Conservation (phyloP, 2,888 invertebrate genomes). For the Drosophila planitibia region DNA sequence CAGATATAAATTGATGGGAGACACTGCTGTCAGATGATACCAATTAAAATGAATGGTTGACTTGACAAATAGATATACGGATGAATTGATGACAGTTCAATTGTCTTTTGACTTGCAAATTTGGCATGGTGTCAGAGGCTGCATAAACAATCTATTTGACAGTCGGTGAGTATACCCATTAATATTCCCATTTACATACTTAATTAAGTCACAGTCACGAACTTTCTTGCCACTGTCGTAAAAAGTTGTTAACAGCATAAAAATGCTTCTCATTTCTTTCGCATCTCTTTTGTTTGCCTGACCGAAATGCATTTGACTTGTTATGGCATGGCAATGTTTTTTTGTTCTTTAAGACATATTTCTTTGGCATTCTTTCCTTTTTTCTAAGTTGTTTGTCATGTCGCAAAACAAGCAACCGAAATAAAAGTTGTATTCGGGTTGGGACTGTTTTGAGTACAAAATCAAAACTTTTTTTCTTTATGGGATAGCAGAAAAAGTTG, state of each 20-base stretch:
- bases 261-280: conserved; percentile 22
- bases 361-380: conserved; percentile 31
- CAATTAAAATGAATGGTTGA: conserved; percentile 68
- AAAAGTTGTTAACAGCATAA: conserved; percentile 33
- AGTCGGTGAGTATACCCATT: conserved; percentile 24
- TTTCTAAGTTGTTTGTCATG: conserved; percentile 31
- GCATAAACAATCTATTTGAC: conserved; percentile 22
- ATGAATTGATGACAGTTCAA: conserved; percentile 22
- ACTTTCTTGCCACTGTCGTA: conserved; percentile 28
- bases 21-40: conserved; percentile 46
- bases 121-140: conserved; percentile 27
- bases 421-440: conserved; percentile 52
- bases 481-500: conserved; percentile 59
- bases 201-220: conserved; percentile 60
- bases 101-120: conserved; percentile 26
- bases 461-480: conserved; percentile 48
- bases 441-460: conserved; percentile 48
- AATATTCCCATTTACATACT: conserved; percentile 66
- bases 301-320: conserved; percentile 47
- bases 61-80: conserved; percentile 29
- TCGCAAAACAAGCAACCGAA: conserved; percentile 34
- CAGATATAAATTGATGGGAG: conserved; percentile 51
- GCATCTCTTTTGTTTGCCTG: conserved; percentile 36
- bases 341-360: conserved; percentile 6
- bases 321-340: conserved; percentile 14